Evolutionary conservation across 2,888 invertebrate genomes (phyloP).

Genomic region (Epinotia demarniana): DNA sequence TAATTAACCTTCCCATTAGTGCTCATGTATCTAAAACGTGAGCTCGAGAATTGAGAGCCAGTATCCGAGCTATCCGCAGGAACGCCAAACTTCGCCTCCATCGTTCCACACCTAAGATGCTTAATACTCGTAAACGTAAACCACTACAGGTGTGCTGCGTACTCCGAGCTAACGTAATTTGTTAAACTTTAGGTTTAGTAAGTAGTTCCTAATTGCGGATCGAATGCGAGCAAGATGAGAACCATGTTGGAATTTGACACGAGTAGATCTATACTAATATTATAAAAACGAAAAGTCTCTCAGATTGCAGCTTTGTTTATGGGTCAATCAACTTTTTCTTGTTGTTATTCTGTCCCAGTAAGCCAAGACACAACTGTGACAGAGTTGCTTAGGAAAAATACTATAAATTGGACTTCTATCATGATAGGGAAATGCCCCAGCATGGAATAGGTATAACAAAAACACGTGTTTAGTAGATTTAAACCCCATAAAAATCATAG

Average conservation of each 20-base stretch:
- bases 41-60: not conserved
- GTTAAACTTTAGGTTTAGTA: conserved; percentile 4
- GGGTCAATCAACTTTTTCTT: too few relatives aligned
- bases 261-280: not conserved
- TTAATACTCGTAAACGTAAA: conserved; percentile 15
- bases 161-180: conserved; percentile 1
- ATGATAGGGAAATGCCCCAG: too few relatives aligned
- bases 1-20: not conserved
- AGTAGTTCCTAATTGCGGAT: conserved; percentile 13
- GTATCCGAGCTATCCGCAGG: not conserved
- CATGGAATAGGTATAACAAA: too few relatives aligned
- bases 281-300: too few relatives aligned
- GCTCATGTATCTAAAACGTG: not conserved
- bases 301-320: too few relatives aligned
- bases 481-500: too few relatives aligned
- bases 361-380: too few relatives aligned
- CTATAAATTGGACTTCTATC: too few relatives aligned
- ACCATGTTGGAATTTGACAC: conserved; percentile 4
- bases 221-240: conserved; percentile 8
- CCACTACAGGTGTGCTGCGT: not conserved
- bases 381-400: too few relatives aligned
- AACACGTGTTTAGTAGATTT: too few relatives aligned
- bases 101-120: conserved; percentile 25
- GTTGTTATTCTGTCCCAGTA: too few relatives aligned
- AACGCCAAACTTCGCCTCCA: conserved; percentile 7